Percentiles rank a stretch among this genome's conserved stretches.
These are phyloP conservation scores for Scortum barcoo DNA, from an alignment of 2,113 vertebrate genomes.

Conservation along the genomic window DNA sequence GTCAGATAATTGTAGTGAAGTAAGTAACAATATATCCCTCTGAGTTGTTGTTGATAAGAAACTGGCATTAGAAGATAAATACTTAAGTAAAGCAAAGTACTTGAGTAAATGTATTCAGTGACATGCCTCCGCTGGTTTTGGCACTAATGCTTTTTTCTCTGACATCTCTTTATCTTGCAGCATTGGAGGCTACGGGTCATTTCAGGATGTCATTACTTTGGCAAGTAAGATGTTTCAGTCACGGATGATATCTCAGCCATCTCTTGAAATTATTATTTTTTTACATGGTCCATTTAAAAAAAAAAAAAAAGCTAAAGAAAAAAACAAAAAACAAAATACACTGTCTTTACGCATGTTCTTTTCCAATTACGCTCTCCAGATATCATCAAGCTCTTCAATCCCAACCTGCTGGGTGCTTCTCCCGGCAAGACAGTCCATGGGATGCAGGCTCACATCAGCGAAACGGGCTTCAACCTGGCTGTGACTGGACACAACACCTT, in stretches of 20 bases:
- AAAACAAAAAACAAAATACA: neutral
- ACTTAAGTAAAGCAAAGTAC: neutral
- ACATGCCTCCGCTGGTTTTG: neutral
- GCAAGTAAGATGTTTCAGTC: conserved; percentile 81
- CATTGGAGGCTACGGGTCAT: conserved; percentile 85
- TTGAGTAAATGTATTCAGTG: neutral
- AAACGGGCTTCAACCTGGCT: conserved; percentile 87
- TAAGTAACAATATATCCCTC: too few species aligned
- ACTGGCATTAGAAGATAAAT: neutral
- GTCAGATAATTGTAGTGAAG: too few species aligned
- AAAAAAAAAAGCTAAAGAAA: too few species aligned
- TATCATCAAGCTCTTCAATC: conserved; percentile 86
- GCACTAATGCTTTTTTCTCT: neutral
- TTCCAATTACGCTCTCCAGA: conserved; percentile 65
- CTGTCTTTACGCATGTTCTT: neutral
- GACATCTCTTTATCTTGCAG: conserved; percentile 60
- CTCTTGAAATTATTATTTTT: neutral
- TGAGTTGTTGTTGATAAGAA: neutral
- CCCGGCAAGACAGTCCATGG: conserved; percentile 80
- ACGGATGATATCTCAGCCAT: neutral
- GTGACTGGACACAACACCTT: conserved; percentile 87
- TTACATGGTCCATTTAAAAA: too few species aligned
- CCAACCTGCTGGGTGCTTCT: conserved; percentile 80
- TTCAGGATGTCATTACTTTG: conserved; percentile 85
- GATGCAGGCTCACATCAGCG: conserved; percentile 77